A percentile compares a stretch with the other conserved stretches of the same genome.
Conservation (phyloP, 2,113 vertebrate species). For the Heloderma charlesbogerti region DNA sequence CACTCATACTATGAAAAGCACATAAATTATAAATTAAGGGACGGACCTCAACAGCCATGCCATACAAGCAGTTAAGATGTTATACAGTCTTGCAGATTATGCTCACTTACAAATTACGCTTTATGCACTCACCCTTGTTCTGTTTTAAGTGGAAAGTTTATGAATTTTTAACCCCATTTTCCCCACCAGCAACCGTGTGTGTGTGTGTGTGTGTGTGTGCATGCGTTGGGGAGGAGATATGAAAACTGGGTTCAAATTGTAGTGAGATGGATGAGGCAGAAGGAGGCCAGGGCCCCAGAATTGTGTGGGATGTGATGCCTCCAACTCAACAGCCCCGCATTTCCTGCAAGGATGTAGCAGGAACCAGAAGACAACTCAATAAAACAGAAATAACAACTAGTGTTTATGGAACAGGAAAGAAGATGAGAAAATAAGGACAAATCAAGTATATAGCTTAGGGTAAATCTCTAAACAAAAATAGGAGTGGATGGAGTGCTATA, state of each 20-base stretch:
- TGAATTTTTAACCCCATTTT: neutral
- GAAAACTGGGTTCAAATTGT: neutral
- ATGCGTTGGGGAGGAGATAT: too few relatives aligned
- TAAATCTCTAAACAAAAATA: too few relatives aligned
- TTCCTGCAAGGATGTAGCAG: too few relatives aligned
- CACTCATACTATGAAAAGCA: neutral
- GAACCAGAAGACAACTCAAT: too few relatives aligned
- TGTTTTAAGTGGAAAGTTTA: neutral
- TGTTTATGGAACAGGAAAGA: too few relatives aligned
- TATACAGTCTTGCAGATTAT: too few relatives aligned
- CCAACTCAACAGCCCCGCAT: neutral
- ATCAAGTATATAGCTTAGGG: too few relatives aligned
- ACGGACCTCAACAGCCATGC: neutral
- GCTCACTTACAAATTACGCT: neutral
- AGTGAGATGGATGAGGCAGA: neutral
- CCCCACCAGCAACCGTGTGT: too few relatives aligned
- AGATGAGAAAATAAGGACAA: too few relatives aligned
- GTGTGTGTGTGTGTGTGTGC: too few relatives aligned
- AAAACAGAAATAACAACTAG: too few relatives aligned
- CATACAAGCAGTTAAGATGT: neutral
- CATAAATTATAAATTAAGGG: neutral
- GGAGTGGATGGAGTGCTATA: too few relatives aligned
- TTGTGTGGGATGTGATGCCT: neutral
- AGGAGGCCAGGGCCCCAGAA: neutral
- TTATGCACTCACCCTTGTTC: neutral